These are phyloP conservation scores for Anolis carolinensis DNA, from an alignment of 2,113 vertebrate genomes.

Conservation along the genomic window DNA sequence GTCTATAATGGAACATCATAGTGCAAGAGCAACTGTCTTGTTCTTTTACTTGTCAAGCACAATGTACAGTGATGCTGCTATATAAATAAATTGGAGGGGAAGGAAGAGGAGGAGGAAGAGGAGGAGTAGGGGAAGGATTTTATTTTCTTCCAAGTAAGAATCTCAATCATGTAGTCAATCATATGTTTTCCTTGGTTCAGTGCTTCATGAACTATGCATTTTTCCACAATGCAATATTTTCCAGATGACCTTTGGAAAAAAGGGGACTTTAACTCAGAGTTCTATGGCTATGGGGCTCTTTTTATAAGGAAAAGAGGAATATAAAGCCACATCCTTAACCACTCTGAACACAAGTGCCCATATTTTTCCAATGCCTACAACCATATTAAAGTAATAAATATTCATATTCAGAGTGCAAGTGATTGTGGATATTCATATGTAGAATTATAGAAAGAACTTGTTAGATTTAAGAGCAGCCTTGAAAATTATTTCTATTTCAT, in stretches of 20 bases:
- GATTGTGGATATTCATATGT: not conserved
- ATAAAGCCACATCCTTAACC: not conserved
- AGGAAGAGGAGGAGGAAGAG: too few relatives aligned
- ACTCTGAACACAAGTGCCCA: not conserved
- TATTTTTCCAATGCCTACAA: not conserved
- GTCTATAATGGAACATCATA: not conserved
- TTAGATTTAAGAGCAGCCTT: not conserved
- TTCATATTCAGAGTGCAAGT: not conserved
- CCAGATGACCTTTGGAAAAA: not conserved
- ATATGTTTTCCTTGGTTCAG: constrained; percentile 13
- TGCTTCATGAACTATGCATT: not conserved
- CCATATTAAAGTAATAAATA: constrained; percentile 9
- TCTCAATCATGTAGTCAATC: constrained; percentile 1
- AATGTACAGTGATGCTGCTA: too few relatives aligned
- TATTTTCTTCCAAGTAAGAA: not conserved
- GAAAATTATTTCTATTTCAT: not conserved
- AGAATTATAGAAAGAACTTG: not conserved
- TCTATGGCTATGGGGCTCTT: not conserved
- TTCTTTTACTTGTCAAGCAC: not conserved
- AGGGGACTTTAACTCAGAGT: not conserved
- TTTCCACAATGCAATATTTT: constrained; percentile 1
- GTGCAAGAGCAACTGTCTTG: not conserved
- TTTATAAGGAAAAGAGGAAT: not conserved
- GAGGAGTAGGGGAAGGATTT: too few relatives aligned
- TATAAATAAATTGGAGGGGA: too few relatives aligned